phyloP scores from a whole-genome alignment of 2,888 invertebrate species.

The Pristionchus arcanus region DNA sequence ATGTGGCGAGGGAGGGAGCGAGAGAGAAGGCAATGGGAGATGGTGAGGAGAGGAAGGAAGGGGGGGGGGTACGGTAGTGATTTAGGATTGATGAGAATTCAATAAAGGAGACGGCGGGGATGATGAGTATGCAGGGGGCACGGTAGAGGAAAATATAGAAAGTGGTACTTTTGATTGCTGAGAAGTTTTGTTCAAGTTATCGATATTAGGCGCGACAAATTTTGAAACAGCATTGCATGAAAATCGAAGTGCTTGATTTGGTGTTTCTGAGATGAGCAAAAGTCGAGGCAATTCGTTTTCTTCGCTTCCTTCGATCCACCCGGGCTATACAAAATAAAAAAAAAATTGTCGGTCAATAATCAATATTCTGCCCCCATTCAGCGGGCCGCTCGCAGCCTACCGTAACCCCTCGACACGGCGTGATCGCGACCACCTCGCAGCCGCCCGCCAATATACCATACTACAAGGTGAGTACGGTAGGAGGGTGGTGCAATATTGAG shows the following conservation, averaged over 20 bases:
- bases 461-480: conserved; percentile 15
- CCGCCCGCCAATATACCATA: conserved; percentile 33
- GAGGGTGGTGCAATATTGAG: too few species aligned
- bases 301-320: too few species aligned
- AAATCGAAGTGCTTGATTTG: too few species aligned
- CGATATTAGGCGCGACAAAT: too few species aligned
- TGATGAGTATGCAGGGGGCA: not conserved
- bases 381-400: not conserved
- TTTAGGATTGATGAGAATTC: not conserved
- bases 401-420: conserved; percentile 4
- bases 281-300: too few species aligned
- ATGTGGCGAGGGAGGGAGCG: conserved; percentile 13
- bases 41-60: not conserved
- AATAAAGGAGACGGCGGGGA: too few species aligned
- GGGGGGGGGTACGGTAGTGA: not conserved
- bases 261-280: too few species aligned
- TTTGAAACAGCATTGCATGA: too few species aligned
- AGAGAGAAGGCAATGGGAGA: not conserved
- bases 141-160: not conserved
- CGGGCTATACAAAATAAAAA: too few species aligned
- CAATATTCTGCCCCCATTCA: not conserved
- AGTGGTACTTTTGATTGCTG: not conserved
- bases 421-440: conserved; percentile 4
- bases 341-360: too few species aligned
- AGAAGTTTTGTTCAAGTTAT: too few species aligned